Conservation (phyloP, 2,797 vertebrate genomes). For the Leptatherina wallacei region DNA sequence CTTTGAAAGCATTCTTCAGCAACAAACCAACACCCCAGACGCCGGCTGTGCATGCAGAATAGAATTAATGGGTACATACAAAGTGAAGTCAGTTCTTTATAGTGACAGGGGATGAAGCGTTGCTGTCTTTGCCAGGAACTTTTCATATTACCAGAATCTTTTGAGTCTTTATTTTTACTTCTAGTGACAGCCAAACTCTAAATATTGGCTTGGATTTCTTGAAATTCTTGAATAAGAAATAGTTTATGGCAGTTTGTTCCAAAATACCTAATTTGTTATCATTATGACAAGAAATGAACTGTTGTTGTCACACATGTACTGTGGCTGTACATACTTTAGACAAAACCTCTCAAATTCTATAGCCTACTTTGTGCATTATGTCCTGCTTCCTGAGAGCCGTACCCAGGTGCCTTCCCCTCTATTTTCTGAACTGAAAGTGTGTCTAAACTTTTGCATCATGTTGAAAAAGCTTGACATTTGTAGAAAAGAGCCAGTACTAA, state of each 20-base stretch:
- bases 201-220: background rate
- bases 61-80: slow-evolving; percentile 63
- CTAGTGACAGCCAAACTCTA: background rate
- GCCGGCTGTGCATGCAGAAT: slow-evolving; percentile 60
- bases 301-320: background rate
- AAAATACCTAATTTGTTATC: background rate
- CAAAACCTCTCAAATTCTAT: background rate
- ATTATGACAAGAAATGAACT: background rate
- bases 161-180: background rate
- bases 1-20: slow-evolving; percentile 76
- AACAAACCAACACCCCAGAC: slow-evolving; percentile 72
- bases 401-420: background rate
- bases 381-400: background rate
- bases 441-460: background rate
- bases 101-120: slow-evolving; percentile 33
- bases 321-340: background rate
- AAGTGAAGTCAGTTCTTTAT: slow-evolving; percentile 59
- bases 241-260: background rate
- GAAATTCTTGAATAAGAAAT: background rate
- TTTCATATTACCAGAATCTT: slow-evolving; percentile 3
- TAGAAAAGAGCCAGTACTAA: background rate
- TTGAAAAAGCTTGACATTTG: slow-evolving; percentile 26
- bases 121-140: slow-evolving; percentile 21
- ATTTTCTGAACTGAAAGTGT: background rate
- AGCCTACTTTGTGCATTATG: background rate